Conservation (phyloP, 2,888 invertebrate genomes). For the Vanessa cardui region DNA sequence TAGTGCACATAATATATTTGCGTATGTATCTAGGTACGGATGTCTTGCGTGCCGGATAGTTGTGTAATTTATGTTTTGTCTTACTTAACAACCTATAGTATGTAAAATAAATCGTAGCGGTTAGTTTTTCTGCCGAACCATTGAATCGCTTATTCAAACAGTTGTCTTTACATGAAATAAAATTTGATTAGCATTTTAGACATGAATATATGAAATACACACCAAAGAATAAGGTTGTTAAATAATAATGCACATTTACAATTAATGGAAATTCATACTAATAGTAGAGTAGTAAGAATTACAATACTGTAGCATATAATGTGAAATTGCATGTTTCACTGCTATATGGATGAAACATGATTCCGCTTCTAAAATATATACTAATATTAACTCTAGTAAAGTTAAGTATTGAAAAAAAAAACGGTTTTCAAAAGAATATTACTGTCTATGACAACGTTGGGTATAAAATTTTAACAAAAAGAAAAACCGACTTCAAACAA, state of each 20-base stretch:
- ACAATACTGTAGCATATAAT: not conserved
- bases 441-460: too few relatives aligned
- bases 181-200: too few relatives aligned
- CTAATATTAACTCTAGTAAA: not conserved
- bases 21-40: slow-evolving; percentile 1
- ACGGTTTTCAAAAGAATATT: too few relatives aligned
- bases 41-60: slow-evolving; percentile 3
- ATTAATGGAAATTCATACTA: too few relatives aligned
- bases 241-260: too few relatives aligned
- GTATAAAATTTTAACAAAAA: too few relatives aligned
- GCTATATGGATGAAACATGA: not conserved
- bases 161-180: too few relatives aligned
- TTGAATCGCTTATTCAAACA: too few relatives aligned
- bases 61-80: not conserved
- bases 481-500: too few relatives aligned
- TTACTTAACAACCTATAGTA: not conserved
- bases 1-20: not conserved
- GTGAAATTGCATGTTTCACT: not conserved
- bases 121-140: not conserved
- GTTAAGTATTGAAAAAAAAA: too few relatives aligned
- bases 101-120: not conserved
- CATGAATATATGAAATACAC: too few relatives aligned
- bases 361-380: not conserved
- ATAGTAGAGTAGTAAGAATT: not conserved
- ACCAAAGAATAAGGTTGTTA: too few relatives aligned